A percentile compares a stretch with the other conserved stretches of the same genome.
Conservation (phyloP, 2,113 vertebrate genomes). For the Spermophilus dauricus region DNA sequence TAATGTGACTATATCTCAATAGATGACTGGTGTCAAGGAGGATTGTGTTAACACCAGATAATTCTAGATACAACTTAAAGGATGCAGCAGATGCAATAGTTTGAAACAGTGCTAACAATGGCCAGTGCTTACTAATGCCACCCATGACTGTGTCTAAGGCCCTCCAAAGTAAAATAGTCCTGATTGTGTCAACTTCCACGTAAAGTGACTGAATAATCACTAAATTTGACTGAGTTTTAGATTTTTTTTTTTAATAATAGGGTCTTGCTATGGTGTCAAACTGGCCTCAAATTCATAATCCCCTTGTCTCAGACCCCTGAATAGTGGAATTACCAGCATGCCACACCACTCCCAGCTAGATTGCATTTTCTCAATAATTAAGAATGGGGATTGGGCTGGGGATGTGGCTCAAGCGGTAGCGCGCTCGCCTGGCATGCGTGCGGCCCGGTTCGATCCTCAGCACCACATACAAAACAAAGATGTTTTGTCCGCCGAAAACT, state of each 20-base stretch:
- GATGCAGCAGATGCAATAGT: background rate
- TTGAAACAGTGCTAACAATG: background rate
- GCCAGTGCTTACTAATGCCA: background rate
- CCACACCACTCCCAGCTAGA: background rate
- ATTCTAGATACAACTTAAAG: background rate
- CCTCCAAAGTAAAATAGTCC: background rate
- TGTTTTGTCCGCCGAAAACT: no score
- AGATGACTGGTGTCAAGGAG: background rate
- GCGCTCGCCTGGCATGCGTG: no score
- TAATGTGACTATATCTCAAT: background rate
- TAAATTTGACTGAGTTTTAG: slow-evolving; percentile 2
- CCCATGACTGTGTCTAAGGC: background rate
- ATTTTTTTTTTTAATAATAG: background rate
- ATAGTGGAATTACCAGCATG: background rate
- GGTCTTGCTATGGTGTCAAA: background rate
- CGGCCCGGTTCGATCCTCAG: no score
- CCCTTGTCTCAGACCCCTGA: background rate
- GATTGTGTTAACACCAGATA: background rate
- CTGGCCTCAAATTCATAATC: background rate
- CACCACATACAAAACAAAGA: no score
- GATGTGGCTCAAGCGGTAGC: no score
- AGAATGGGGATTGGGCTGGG: background rate
- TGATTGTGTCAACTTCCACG: background rate
- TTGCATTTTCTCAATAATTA: slow-evolving; percentile 41
- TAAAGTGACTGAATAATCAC: background rate